These are phyloP conservation scores for Cnemophilus loriae DNA, from an alignment of 2,113 vertebrate genomes.

Conservation along the genomic window DNA sequence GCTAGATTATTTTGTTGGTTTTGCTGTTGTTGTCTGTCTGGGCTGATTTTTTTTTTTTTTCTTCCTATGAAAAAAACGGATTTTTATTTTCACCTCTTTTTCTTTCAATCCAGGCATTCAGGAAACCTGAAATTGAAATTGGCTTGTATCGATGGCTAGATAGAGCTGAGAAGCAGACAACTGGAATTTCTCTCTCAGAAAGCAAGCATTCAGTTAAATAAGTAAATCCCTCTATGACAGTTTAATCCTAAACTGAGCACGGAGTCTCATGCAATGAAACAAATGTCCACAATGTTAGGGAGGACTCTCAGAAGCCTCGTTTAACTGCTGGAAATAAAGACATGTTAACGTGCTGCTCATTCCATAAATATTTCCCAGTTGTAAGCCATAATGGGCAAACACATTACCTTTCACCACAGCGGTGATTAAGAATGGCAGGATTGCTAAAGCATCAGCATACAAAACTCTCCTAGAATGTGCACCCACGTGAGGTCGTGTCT, in stretches of 20 bases:
- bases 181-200: conserved; percentile 54
- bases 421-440: neutral
- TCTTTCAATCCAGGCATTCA: conserved; percentile 37
- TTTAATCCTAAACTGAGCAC: conserved; percentile 35
- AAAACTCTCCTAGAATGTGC: neutral
- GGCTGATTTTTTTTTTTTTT: neutral
- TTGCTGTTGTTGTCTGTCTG: neutral
- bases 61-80: neutral
- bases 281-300: conserved; percentile 5
- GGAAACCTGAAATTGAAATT: conserved; percentile 53
- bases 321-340: conserved; percentile 31
- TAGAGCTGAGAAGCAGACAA: conserved; percentile 50
- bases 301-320: conserved; percentile 31
- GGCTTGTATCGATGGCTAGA: conserved; percentile 55
- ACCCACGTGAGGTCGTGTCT: neutral
- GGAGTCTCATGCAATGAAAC: conserved; percentile 25
- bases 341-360: neutral
- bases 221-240: conserved; percentile 49
- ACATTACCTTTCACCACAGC: neutral
- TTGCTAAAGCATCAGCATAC: neutral
- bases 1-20: neutral
- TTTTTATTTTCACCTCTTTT: conserved; percentile 44
- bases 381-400: neutral
- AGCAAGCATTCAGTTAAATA: conserved; percentile 60
- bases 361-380: conserved; percentile 17